Base-by-base conservation (phyloP, 2,797 vertebrate genomes). In the Acrocephalus scirpaceus region DNA sequence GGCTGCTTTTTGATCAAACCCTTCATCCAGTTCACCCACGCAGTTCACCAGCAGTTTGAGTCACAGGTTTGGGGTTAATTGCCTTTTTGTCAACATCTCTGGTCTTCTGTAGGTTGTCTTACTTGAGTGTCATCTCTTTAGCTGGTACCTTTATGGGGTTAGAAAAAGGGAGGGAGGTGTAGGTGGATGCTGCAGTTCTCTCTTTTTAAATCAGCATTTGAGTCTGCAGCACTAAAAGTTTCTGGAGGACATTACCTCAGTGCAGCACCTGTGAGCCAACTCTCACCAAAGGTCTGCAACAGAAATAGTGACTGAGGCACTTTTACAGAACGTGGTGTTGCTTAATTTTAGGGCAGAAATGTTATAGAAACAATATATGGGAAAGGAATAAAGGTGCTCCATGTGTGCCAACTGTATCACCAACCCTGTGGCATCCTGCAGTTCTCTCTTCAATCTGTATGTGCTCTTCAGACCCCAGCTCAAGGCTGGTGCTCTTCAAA, bases 11-110 rank as follows among this genome's bases (percentile, higher is more conserved):
- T 4, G 5, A 58, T 85, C 90, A 87, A 66, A 54, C 67, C 71
- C 93, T 79, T 86, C 67, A 67, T 84, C 51, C 60, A 36, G 56
- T 67, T 71, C 82, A 58, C 73, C 65, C 75, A 66, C 23, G 0
- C 54, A 62, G 50, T 88, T 92, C 84, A 91, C 32, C 38, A n/a
- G 54, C 61, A 79, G 56, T 79, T 93, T 85, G 61, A 84, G 75
- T 92, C 84, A 62, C 74, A 87, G 66, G 54, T 93, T 74, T 76
- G 78, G 84, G 93, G 92, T 95, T 96, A 96, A 96, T 92, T 92
- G 74, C 67, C 86, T 86, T 90, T 92, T 90, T 95, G 85, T 87
- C 84, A 92, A 60, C 86, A 87, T 36, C 50, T 6, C 3, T 86
- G 73, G 22, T n/a, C 36, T 48, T 84, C 69, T 20, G 34, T 47